Base-by-base conservation (phyloP, 2,113 vertebrate genomes). In the Herpetotheres cachinnans region DNA sequence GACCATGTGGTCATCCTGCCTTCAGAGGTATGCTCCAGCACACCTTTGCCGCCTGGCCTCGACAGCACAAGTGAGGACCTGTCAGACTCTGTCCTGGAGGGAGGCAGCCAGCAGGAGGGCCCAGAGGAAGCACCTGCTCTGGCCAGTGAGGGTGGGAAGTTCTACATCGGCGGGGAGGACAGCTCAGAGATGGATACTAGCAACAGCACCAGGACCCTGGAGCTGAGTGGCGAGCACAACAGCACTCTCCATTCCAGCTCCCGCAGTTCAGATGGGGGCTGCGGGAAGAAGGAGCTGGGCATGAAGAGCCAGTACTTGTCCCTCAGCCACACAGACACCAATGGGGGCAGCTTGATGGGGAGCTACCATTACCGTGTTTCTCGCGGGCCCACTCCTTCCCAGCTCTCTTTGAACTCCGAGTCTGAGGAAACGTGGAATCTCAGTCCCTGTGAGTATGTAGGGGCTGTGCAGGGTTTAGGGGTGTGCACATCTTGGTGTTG, bases 1-100 rank as follows among this genome's bases (percentile, higher is more conserved):
- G 98, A 99, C 92, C 99, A 99, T 7, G 99, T 99, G 88, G 98
- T 99, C 70, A 98, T 99, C 93, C 96, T 99, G 80, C 97, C 98
- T 21, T 92, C 76, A 50, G 86, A 92, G 95, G 96, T 38, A 52
- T 97, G 88, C 94, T 97, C 96, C 94, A 99, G 98, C 38, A 98
- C 98, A 1, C 98, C 98, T 19, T 38, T 97, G 65, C 67, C 20
- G 1, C 72, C 80, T 26, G 66, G 65, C 40, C 84, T 82, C 0
- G 72, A 95, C 3, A 91, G 78, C 91, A 95, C 49, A 0, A 96
- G 94, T 16, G 95, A 97, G 20, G 95, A 97, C 71, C 78, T 93
- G 58, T 94, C 93, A 16, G 94, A 96, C 71, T 95, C 96, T 11
- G 34, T 96, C 82, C 85, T 52, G 38, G 95, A 93, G 74, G 96